Evolutionary conservation across 2,113 vertebrate genomes (phyloP).

Genomic region (Neopipo cinnamomea): DNA sequence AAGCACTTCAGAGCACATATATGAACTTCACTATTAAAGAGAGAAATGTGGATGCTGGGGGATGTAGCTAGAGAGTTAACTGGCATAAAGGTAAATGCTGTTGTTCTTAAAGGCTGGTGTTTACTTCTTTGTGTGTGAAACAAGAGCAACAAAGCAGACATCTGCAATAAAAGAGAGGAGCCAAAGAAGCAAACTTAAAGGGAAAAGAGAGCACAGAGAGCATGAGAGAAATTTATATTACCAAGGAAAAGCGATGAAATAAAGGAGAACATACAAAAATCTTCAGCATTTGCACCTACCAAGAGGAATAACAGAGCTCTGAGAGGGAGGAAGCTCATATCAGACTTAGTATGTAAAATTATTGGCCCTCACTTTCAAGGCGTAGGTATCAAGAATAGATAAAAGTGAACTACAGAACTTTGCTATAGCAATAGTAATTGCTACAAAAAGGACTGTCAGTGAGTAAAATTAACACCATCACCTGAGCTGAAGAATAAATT

Average conservation of each 20-base stretch:
- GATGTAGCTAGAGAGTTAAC: background rate
- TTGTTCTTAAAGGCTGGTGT: background rate
- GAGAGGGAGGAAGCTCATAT: background rate
- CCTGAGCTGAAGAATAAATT: conserved; percentile 25
- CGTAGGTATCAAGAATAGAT: background rate
- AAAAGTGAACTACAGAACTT: background rate
- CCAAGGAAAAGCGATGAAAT: background rate
- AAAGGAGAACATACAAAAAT: background rate
- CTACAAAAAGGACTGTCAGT: background rate
- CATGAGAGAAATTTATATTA: background rate
- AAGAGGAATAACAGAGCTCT: background rate
- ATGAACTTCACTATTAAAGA: background rate
- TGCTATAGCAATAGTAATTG: background rate
- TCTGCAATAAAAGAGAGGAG: background rate
- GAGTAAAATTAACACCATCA: conserved; percentile 43
- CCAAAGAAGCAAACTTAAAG: background rate
- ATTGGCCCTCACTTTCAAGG: background rate
- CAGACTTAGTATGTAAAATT: background rate
- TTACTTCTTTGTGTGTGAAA: background rate
- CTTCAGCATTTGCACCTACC: background rate
- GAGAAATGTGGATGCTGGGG: background rate
- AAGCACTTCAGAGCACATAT: fast-evolving
- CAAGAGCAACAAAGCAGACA: background rate
- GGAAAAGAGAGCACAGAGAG: background rate
- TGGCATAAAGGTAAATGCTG: background rate